These are phyloP conservation scores for Orchestia grillus DNA, from an alignment of 1,140 invertebrate genomes.

Conservation along the genomic window DNA sequence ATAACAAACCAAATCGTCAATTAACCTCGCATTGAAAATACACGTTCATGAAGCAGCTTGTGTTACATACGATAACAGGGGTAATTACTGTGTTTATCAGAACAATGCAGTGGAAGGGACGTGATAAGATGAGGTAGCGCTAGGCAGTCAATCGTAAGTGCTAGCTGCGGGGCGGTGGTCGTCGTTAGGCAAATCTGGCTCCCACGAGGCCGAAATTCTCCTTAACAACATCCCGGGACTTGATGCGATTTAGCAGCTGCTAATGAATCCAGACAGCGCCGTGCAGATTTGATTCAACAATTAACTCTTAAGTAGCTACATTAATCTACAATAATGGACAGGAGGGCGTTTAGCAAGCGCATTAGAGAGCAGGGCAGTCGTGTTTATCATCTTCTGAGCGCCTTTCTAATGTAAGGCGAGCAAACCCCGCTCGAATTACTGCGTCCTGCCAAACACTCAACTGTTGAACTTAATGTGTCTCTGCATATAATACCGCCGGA, in stretches of 20 bases:
- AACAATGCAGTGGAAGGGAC: background rate
- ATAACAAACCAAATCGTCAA: background rate
- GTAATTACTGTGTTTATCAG: background rate
- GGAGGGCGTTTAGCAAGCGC: background rate
- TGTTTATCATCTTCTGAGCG: background rate
- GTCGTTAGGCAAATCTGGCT: background rate
- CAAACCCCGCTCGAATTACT: background rate
- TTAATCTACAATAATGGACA: background rate
- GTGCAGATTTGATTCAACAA: slow-evolving; percentile 1
- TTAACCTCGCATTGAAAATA: background rate
- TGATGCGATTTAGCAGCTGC: background rate
- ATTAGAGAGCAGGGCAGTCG: background rate
- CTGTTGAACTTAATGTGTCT: background rate
- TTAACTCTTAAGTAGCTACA: background rate
- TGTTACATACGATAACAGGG: background rate
- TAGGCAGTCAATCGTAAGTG: background rate
- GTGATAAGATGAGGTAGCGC: background rate
- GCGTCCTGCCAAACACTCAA: background rate
- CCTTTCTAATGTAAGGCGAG: background rate
- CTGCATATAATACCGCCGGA: background rate
- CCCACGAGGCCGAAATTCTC: background rate
- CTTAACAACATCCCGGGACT: background rate
- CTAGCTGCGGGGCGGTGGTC: background rate
- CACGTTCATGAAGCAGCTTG: too few species aligned
- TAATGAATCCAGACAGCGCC: background rate